phyloP scores from a whole-genome alignment of 2,797 vertebrate genomes.

The Todus mexicanus region DNA sequence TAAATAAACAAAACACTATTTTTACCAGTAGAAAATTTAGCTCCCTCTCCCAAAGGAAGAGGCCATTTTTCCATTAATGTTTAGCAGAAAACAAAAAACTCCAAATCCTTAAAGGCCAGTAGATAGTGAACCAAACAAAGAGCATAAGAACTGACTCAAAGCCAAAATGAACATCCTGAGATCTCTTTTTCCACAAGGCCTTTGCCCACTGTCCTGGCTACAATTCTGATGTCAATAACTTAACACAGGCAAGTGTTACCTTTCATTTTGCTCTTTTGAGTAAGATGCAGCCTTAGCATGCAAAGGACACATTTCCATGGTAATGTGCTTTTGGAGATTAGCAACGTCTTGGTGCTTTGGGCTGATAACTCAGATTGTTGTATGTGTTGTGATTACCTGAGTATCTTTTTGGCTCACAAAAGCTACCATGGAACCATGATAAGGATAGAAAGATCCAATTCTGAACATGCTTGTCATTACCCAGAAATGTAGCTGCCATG shows the following conservation, averaged over 20 bases:
- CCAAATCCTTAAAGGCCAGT: not conserved
- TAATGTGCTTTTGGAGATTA: not conserved
- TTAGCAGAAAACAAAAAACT: not conserved
- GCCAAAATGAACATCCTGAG: not conserved
- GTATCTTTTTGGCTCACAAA: not conserved
- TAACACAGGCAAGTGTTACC: not conserved
- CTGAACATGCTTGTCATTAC: accelerated
- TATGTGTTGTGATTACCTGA: not conserved
- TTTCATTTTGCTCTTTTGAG: not conserved
- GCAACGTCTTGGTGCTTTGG: not conserved
- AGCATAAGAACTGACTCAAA: not conserved
- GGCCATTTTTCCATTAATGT: not conserved
- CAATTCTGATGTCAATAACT: not conserved
- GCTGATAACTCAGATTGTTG: not conserved
- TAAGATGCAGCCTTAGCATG: not conserved
- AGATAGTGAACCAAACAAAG: not conserved
- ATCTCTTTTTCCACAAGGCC: not conserved
- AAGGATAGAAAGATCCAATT: not conserved
- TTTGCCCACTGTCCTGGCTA: not conserved
- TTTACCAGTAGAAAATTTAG: not conserved
- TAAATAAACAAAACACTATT: not conserved
- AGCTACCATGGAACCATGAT: accelerated
- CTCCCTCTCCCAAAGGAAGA: not conserved
- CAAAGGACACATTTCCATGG: not conserved
- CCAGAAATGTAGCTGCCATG: not conserved